Evolutionary conservation across 2,113 vertebrate species (phyloP).

Genomic region (Dromas ardeola): DNA sequence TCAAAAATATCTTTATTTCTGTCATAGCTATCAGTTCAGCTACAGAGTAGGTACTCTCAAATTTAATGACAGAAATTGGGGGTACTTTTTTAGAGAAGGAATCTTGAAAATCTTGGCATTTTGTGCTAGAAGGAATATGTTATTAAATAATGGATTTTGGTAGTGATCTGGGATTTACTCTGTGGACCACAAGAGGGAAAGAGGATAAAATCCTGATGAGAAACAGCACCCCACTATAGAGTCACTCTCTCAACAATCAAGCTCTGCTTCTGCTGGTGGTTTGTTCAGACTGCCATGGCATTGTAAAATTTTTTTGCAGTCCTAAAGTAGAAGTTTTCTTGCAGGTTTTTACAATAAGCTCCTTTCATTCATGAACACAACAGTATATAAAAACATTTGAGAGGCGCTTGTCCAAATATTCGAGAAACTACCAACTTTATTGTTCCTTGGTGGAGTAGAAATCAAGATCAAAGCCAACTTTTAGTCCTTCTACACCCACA

Average conservation of each 20-base stretch:
- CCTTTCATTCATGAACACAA: not conserved
- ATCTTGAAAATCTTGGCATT: not conserved
- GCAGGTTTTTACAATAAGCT: not conserved
- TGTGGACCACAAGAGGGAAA: not conserved
- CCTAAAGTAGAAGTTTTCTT: not conserved
- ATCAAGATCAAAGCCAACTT: not conserved
- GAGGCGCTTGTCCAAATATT: not conserved
- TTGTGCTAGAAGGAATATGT: not conserved
- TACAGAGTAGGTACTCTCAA: not conserved
- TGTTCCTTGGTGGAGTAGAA: not conserved
- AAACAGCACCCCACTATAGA: not conserved
- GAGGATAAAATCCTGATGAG: not conserved
- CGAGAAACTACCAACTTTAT: not conserved
- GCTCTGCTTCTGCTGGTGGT: fast-evolving
- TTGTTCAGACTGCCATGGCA: not conserved
- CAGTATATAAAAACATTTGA: not conserved
- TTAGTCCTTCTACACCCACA: not conserved
- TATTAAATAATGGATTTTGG: not conserved
- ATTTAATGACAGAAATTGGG: not conserved
- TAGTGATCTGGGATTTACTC: not conserved
- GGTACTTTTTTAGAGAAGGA: not conserved
- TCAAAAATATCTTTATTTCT: not conserved
- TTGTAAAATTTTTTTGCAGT: not conserved
- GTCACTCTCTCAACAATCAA: not conserved
- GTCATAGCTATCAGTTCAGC: not conserved